Base-by-base conservation (phyloP, 2,888 invertebrate species). In the Polymixis flavicincta region DNA sequence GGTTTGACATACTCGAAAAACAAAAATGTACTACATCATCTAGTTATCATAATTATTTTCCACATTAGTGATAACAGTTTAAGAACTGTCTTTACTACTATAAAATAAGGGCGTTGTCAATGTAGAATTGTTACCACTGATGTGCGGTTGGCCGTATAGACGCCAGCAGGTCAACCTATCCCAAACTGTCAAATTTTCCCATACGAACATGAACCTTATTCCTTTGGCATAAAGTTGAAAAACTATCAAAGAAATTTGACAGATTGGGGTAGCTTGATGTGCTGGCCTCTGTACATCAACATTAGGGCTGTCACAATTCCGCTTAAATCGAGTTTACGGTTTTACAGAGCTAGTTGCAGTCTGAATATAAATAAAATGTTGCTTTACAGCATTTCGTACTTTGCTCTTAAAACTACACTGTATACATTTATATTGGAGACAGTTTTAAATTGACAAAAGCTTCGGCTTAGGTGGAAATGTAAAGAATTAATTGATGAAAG, bases 361-460 rank as follows among this genome's bases (percentile, higher is more conserved):
- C 48, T 78, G 14, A 71, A 71, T 54, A 52, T 2, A 77, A 67
- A 57, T 82, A 83, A 77, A 83, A 68, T 72, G 52, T 45, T 28
- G 6, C 17, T 73, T 57, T 57, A 65, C 28, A 61, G 28, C 60
- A 37, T 52, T 73, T 65, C 22, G 55, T 48, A n/a, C 28, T 42
- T 52, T 55, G 17, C 59, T 80, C 54, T 82, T 52, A 55, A 67
- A 67, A 50, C 57, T 37, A 78, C 71, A 68, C n/a, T 78, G 67
- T 72, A 52, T 28, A 32, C 32, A 45, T 45, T 70, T 55, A 32
- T 52, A 42, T 14, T 42, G 7, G 19, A 80, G 61, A 76, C 55
- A 67, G 19, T 59, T 66, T 66, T 32, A 48, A 72, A 13, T 52
- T 25, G 45, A 55, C 55, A 52, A 78, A 66, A 25, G 32, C 0